Evolutionary conservation across 2,797 vertebrate species (phyloP), one percentile per base, ranked within the genome.

Genomic region (Paramormyrops hopkinsi): DNA sequence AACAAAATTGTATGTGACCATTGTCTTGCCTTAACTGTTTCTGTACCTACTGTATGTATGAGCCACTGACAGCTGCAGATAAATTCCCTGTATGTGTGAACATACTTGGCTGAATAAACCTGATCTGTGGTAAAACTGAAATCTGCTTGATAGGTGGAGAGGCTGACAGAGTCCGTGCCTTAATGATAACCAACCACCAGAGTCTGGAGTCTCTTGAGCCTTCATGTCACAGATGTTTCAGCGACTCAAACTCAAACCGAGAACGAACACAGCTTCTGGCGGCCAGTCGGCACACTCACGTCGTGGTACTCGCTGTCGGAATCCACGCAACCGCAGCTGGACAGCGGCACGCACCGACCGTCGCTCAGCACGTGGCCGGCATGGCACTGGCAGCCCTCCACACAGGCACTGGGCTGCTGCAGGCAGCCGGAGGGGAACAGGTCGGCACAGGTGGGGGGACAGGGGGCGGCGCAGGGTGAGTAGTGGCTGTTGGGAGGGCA

Each of bases 371-470:
- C 94, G 0, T 94, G 95, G 87, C 95, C 94, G 0, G 93, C 91
- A 2, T 96, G 17, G 12, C 97, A 98, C 59, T 94, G 88, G 25
- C 97, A 98, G 17, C 97, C 97, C 90, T 97, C 97, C 7, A 95
- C 91, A 1, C 97, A 97, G 53, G 90, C 8, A 1, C 92, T 93
- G 11, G 96, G 90, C 0, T 94, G 95, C 3, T 95, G 90, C 22
- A 94, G 94, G 90, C 97, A 97, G 92, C 79, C 91, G 46, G 93
- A 62, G 37, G 95, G 95, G 89, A 96, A 95, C 14, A 94, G 95
- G 92, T 97, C 94, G 0, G 93, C 92, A 90, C 97, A 97, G 37
- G 96, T 96, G 1, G 95, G 92, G 0, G 95, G 96, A 91, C 97
- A 98, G 3, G 96, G 90, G 0, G 94, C 25, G 0, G 95, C 93